A percentile compares a stretch with the other conserved stretches of the same genome.
Evolutionary conservation across 1,140 invertebrate species (phyloP).

Genomic region (Caerostris darwini): DNA sequence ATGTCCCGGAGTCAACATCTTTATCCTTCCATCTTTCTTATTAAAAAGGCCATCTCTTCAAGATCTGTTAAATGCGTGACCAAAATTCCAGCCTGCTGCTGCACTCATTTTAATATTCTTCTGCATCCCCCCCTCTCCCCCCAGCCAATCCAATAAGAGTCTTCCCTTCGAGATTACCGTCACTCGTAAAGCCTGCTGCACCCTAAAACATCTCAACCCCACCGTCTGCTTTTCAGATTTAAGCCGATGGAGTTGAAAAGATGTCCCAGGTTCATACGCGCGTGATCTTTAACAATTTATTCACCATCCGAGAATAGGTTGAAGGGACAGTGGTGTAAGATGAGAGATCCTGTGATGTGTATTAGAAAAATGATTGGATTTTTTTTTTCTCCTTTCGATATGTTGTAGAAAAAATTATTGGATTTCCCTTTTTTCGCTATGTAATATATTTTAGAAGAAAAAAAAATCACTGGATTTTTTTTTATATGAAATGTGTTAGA

Average conservation of each 20-base stretch:
- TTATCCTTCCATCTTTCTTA: conserved; percentile 49
- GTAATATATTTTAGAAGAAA: no score
- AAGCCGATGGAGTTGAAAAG: conserved; percentile 64
- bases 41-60: conserved; percentile 54
- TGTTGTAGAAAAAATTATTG: no score
- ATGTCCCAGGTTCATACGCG: conserved; percentile 39
- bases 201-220: conserved; percentile 25
- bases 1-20: background rate
- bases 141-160: conserved; percentile 36
- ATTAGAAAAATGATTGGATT: no score
- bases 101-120: conserved; percentile 35
- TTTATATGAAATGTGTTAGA: no score
- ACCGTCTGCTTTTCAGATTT: conserved; percentile 52
- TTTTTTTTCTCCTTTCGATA: no score
- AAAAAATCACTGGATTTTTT: no score
- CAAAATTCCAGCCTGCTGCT: background rate
- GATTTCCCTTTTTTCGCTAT: no score
- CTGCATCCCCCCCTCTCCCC: background rate
- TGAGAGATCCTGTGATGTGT: background rate
- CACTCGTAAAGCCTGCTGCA: conserved; percentile 23
- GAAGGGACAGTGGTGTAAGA: background rate
- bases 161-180: background rate
- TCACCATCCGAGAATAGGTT: no score
- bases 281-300: conserved; percentile 60
- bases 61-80: conserved; percentile 49